Evolutionary conservation across 2,113 vertebrate species (phyloP), one percentile per base, ranked within the genome.

Genomic region (Otis tarda): DNA sequence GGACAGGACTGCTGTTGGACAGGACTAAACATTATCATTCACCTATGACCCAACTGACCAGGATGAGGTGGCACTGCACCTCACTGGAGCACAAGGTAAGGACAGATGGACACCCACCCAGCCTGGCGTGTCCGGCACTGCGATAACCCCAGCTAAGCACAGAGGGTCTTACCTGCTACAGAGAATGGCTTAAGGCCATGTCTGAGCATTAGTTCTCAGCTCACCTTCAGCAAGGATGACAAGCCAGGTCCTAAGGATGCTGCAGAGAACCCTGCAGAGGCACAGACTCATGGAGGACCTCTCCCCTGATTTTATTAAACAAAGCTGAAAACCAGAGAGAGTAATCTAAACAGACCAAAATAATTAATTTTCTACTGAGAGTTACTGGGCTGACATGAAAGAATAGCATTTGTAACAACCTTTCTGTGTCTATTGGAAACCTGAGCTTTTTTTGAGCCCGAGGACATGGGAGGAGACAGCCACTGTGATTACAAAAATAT

Each of bases 391-490:
- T 87, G 60, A 63, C 53, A 86, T 69, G 41, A 76, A 90, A 83
- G 70, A 76, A 39, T 8, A 49, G 39, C 39, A 56, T n/a, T 90
- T 82, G 13, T 35, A 83, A 41, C 45, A 77, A 61, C 10, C 2
- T 2, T 28, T 76, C 55, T 3, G 4, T 1, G 3, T 15, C 24
- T 52, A 8, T 13, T 75, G 67, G 74, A 89, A 92, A 68, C 0
- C 3, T 14, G 15, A 15, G 39, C 21, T 41, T 24, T 17, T 56
- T 76, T 31, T 68, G 37, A 85, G 69, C 53, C 59, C 0, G 1
- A 75, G 74, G 61, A 94, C 70, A 85, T 35, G 63, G 94, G 59
- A 95, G 49, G 87, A 91, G 74, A 55, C 77, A 94, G 87, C 25
- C 74, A 77, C 67, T 50, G 28, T 10, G 52, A 85, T 70, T 88